Base-by-base conservation (phyloP, 2,113 vertebrate species). In the Platysteira castanea region DNA sequence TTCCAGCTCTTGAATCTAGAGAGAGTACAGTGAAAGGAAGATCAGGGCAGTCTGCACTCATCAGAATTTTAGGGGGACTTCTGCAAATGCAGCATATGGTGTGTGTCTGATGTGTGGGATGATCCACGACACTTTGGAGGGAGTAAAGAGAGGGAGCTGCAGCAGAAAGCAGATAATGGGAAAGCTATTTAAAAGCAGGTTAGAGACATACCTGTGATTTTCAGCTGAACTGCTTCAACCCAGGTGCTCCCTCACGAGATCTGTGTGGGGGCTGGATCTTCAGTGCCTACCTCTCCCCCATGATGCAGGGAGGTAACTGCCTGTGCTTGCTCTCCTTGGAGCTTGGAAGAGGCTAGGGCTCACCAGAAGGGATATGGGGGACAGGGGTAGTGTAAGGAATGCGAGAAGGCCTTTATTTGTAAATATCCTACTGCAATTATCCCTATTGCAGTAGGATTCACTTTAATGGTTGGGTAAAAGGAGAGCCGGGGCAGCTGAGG, bases 101-200 rank as follows among this genome's bases (percentile, higher is more conserved):
- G 33, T 8, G 7, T 41, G 26, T 37, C 54, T 6, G 2, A 26
- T 44, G 54, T 0, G 1, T 65, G 47, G 35, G 39, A 23, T 54
- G 53, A 70, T 52, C 15, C 2, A 4, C 1, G 9, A 47, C 56
- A 52, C 21, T 27, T 52, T 70, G 18, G n/a, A 54, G n/a, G 61
- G 31, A 57, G 31, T 47, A 47, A 67, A 15, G 41, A 52, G 30
- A 82, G 10, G 30, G 56, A 85, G 31, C 37, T 86, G 67, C 47
- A 75, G 84, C 47, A 79, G 61, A 52, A 39, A 61, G 52, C 52
- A 49, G 41, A 49, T 27, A 21, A 47, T 70, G 71, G 22, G 24
- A n/a, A 26, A 56, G 37, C 28, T 41, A 31, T 53, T 91, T 61
- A 35, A 67, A 27, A 56, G 76, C 30, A 39, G 50, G 30, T 39